phyloP scores from a whole-genome alignment of 2,888 invertebrate species.

The Aplocera efformata region DNA sequence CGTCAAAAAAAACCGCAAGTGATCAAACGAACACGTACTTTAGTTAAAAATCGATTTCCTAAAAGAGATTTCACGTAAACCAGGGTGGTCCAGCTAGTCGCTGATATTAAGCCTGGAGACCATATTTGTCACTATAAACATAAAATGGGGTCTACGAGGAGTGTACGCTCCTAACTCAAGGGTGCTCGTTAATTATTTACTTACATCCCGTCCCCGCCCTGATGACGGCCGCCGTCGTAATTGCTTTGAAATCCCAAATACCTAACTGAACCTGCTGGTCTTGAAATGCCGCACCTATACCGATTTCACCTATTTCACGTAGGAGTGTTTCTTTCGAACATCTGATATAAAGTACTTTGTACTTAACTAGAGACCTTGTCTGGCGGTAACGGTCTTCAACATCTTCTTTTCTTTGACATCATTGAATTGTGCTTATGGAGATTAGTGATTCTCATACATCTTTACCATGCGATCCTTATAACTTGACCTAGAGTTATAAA shows the following conservation, averaged over 20 bases:
- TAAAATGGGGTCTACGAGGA: slow-evolving; percentile 45
- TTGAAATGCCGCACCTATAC: slow-evolving; percentile 18
- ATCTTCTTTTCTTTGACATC: too few relatives aligned
- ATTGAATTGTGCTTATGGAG: too few relatives aligned
- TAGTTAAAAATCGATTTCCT: too few relatives aligned
- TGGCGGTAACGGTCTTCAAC: too few relatives aligned
- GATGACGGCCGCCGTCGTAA: slow-evolving; percentile 48
- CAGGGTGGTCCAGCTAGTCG: slow-evolving; percentile 3
- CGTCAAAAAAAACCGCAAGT: too few relatives aligned
- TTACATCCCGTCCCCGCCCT: slow-evolving; percentile 47
- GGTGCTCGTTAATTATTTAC: slow-evolving; percentile 62
- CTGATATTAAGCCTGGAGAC: slow-evolving; percentile 41
- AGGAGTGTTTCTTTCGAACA: too few relatives aligned
- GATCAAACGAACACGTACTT: too few relatives aligned
- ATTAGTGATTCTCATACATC: too few relatives aligned
- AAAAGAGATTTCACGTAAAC: background rate
- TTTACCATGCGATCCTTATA: too few relatives aligned
- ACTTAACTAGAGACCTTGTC: too few relatives aligned
- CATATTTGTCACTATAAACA: slow-evolving; percentile 57
- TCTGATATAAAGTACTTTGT: too few relatives aligned
- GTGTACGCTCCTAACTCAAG: slow-evolving; percentile 49
- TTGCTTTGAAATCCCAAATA: slow-evolving; percentile 50
- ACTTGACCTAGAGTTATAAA: too few relatives aligned
- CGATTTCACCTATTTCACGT: background rate
- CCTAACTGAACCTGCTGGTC: slow-evolving; percentile 26